These are phyloP conservation scores for Mastomys coucha DNA, from an alignment of 2,113 vertebrate species.

Conservation along the genomic window DNA sequence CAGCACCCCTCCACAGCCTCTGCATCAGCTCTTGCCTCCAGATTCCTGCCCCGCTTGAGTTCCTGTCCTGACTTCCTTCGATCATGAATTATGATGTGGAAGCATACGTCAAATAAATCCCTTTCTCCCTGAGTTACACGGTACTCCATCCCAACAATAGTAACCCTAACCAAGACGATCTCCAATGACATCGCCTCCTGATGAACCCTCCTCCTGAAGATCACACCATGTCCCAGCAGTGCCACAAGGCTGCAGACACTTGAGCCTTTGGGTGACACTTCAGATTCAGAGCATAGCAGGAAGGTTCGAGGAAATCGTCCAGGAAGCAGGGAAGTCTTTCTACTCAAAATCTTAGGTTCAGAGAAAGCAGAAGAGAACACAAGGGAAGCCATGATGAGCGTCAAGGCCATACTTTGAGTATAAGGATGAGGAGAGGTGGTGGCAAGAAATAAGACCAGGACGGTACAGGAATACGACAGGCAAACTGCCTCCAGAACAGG, in stretches of 20 bases:
- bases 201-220: too few relatives aligned
- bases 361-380: neutral
- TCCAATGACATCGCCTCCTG: neutral
- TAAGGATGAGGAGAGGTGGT: neutral
- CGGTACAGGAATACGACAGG: neutral
- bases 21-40: neutral
- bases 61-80: neutral
- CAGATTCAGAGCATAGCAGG: neutral
- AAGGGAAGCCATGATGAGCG: neutral
- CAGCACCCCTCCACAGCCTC: neutral
- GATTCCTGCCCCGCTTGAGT: neutral
- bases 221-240: too few relatives aligned
- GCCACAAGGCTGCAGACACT: neutral
- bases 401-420: neutral
- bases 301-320: neutral
- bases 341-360: neutral
- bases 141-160: neutral
- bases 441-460: neutral
- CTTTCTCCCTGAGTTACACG: neutral
- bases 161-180: neutral
- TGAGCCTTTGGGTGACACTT: neutral
- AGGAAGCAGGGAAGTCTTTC: neutral
- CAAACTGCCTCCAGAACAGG: neutral
- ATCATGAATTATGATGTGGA: neutral
- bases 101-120: neutral